Conservation (phyloP, 2,113 vertebrate species). For the Narcine bancroftii region DNA sequence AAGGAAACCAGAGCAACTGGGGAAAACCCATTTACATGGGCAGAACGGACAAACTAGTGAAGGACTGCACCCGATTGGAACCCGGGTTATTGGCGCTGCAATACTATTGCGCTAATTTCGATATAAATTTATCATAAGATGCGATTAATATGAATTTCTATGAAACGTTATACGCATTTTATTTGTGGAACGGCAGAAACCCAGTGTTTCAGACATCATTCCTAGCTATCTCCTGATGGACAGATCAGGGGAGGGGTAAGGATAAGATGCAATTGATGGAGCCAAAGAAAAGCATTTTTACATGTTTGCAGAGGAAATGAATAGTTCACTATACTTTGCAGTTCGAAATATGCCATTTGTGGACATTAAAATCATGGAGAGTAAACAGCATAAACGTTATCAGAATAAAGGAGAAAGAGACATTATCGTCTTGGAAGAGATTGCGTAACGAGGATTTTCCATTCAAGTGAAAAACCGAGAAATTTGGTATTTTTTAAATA, state of each 20-base stretch:
- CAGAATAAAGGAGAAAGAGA: background rate
- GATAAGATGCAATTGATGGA: background rate
- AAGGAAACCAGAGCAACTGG: too few relatives aligned
- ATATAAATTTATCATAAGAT: background rate
- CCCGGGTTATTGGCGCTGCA: too few relatives aligned
- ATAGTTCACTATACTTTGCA: background rate
- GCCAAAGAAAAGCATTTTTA: too few relatives aligned
- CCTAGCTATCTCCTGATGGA: background rate
- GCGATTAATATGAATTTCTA: background rate
- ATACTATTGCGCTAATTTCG: too few relatives aligned
- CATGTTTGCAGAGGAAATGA: background rate
- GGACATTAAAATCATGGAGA: background rate
- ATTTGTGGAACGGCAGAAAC: background rate
- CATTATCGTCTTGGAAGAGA: background rate
- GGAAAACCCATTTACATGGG: too few relatives aligned
- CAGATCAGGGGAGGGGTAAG: background rate
- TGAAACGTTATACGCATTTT: background rate
- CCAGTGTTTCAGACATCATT: background rate
- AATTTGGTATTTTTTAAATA: background rate
- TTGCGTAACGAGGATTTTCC: background rate
- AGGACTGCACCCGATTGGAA: too few relatives aligned
- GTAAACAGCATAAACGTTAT: background rate
- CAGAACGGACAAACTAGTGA: too few relatives aligned
- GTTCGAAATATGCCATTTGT: background rate
- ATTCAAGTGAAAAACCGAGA: background rate